Evolutionary conservation across 1,140 invertebrate genomes (phyloP).

Genomic region (Trichomalopsis sarcophagae): DNA sequence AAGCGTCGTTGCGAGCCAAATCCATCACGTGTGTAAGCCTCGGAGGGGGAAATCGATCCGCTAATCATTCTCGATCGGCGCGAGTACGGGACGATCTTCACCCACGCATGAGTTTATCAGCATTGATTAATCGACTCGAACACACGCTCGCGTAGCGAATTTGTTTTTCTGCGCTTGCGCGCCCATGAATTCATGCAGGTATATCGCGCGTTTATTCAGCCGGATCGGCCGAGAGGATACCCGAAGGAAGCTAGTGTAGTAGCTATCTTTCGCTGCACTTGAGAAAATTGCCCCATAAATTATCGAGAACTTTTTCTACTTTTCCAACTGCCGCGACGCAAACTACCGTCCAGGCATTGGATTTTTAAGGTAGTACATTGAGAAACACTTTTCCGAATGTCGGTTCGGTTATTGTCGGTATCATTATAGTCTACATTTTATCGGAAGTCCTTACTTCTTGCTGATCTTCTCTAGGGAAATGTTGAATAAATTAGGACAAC

Average conservation of each 20-base stretch:
- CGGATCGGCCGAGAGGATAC: not conserved
- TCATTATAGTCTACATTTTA: constrained; percentile 25
- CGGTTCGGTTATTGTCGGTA: not conserved
- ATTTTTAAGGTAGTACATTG: not conserved
- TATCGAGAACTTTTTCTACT: constrained; percentile 21
- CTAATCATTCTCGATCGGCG: not conserved
- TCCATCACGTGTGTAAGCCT: not conserved
- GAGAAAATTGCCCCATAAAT: constrained; percentile 52
- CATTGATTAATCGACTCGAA: not conserved
- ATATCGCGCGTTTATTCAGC: not conserved
- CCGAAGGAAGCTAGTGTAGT: not conserved
- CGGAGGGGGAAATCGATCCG: not conserved
- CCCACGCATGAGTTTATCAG: not conserved
- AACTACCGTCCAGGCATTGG: not conserved
- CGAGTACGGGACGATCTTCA: not conserved
- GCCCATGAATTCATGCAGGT: not conserved
- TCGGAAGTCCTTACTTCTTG: not conserved
- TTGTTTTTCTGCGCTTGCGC: no score
- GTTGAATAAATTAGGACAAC: no score
- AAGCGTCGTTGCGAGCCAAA: not conserved
- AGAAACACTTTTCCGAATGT: not conserved
- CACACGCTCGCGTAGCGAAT: not conserved
- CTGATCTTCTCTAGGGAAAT: not conserved
- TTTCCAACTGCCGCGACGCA: not conserved
- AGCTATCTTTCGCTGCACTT: constrained; percentile 1